phyloP scores from a whole-genome alignment of 2,113 vertebrate species.

The Thymallus thymallus region DNA sequence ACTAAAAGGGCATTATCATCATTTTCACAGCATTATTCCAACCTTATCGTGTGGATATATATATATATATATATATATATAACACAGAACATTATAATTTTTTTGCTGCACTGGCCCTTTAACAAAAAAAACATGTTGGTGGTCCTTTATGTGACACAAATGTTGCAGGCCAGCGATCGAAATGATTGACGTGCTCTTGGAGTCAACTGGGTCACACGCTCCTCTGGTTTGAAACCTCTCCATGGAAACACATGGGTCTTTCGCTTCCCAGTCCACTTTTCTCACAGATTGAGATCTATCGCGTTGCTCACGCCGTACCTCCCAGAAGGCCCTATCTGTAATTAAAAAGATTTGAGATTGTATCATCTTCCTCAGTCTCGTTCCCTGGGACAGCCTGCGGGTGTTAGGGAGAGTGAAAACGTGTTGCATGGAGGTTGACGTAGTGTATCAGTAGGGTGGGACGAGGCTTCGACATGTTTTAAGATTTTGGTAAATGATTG shows the following conservation, averaged over 20 bases:
- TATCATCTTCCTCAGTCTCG: not conserved
- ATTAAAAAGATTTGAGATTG: not conserved
- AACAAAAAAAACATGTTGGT: too few species aligned
- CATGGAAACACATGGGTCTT: not conserved
- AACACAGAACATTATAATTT: too few species aligned
- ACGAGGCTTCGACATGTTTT: not conserved
- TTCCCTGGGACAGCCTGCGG: not conserved
- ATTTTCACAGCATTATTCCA: too few species aligned
- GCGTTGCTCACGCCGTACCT: not conserved
- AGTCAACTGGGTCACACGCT: not conserved
- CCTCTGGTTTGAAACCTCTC: not conserved
- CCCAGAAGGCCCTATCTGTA: not conserved
- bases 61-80: too few species aligned
- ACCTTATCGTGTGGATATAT: too few species aligned
- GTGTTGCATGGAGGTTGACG: too few species aligned
- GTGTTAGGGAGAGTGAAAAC: not conserved
- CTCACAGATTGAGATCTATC: not conserved
- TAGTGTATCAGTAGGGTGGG: not conserved
- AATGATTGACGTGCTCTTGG: not conserved
- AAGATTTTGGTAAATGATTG: not conserved
- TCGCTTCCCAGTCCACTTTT: not conserved
- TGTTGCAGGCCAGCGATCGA: too few species aligned
- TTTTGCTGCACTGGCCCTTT: too few species aligned
- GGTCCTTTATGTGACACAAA: too few species aligned
- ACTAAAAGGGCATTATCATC: too few species aligned